Base-by-base conservation (phyloP, 2,888 invertebrate species). In the Epinotia nisella region DNA sequence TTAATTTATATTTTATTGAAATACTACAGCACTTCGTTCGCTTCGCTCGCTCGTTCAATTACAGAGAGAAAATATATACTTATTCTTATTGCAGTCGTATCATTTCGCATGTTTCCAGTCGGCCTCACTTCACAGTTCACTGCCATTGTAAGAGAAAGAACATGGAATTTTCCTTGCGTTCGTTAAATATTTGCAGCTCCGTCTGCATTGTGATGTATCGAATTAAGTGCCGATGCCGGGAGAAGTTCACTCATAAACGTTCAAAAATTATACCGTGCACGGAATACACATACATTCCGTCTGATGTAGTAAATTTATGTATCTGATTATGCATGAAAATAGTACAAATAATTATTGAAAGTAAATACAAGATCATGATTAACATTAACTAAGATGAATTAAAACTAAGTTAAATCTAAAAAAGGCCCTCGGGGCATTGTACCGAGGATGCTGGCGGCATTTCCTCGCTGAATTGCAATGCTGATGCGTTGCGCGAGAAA, bases 201-300 rank as follows among this genome's bases (percentile, higher is more conserved):
- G 15, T 58, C 64, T 24, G 13, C 49, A 53, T 21, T 39, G 59
- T 49, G 53, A 66, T 71, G 60, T 65, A 71, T 71, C 51, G 17
- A 29, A 17, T 65, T n/a, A 49, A 68, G 49, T 67, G 68, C 4
- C 10, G 3, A 35, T 67, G 68, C 4, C 10, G 3, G 49, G 15
- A 59, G 53, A 49, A 70, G 41, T 29, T 17, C 55, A 53, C 45
- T 45, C 45, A 19, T 41, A 70, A 56, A 70, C 15, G 45, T 15
- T 41, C 17, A 62, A 45, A 19, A 11, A 60, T 51, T 55, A 41
- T 55, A 55, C 24, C 29, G 29, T 19, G 39, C 7, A 56, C 21
- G 13, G 59, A 51, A 59, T 49, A 5, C 62, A 35, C 13, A 64
- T 64, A 64, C 9, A 51, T 19, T 17, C 17, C 17, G 3, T 13